Percentiles rank a stretch among this genome's conserved stretches.
phyloP scores from a whole-genome alignment of 2,113 vertebrate species.

The Neotragus moschatus region DNA sequence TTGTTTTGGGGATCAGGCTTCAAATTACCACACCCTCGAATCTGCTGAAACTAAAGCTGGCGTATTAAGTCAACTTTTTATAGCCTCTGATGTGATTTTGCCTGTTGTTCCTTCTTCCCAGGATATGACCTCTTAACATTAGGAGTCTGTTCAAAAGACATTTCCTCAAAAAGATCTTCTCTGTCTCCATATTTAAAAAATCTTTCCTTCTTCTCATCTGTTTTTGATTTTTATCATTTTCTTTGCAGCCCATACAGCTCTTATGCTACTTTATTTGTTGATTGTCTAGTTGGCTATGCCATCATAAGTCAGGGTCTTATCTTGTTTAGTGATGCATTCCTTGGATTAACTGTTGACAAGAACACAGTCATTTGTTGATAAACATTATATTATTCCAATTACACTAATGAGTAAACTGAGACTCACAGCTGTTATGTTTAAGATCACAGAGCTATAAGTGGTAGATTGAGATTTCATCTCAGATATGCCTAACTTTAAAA shows the following conservation, averaged over 20 bases:
- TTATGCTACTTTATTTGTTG: not conserved
- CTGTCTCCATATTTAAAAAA: not conserved
- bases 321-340: not conserved
- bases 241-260: not conserved
- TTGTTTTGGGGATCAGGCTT: not conserved
- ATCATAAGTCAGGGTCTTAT: not conserved
- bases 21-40: not conserved
- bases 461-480: not conserved
- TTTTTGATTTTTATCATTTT: not conserved
- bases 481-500: not conserved
- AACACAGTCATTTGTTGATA: not conserved
- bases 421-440: not conserved
- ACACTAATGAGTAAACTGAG: not conserved
- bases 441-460: not conserved
- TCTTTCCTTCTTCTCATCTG: not conserved
- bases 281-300: not conserved
- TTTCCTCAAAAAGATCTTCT: not conserved
- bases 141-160: not conserved
- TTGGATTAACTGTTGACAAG: not conserved
- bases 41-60: not conserved
- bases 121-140: not conserved
- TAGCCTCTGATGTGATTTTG: not conserved
- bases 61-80: not conserved
- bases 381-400: not conserved
- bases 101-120: not conserved